These are phyloP conservation scores for Stigmatopora nigra DNA, from an alignment of 2,113 vertebrate species.

Conservation along the genomic window DNA sequence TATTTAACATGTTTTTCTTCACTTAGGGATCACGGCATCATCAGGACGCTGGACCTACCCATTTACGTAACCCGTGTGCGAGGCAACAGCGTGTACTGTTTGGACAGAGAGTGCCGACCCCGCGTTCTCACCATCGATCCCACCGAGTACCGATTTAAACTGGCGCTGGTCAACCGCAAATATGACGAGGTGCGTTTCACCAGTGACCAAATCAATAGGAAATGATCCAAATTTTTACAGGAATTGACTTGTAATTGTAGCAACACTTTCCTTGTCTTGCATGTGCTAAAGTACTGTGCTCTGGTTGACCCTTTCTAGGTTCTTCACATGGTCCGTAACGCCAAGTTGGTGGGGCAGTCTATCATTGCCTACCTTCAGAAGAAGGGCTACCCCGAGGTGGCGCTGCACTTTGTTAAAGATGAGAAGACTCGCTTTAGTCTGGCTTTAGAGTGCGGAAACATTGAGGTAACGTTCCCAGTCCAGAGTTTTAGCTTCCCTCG, in stretches of 20 bases:
- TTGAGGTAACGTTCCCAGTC: conserved; percentile 66
- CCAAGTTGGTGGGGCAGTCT: conserved; percentile 93
- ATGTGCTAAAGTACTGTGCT: background rate
- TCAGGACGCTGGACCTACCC: conserved; percentile 91
- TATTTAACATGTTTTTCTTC: background rate
- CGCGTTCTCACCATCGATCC: conserved; percentile 93
- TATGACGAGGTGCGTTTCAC: conserved; percentile 81
- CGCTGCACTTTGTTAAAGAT: conserved; percentile 93
- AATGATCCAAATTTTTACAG: no score
- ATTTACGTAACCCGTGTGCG: conserved; percentile 93
- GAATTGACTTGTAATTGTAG: no score
- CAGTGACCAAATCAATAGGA: background rate
- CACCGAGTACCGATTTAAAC: conserved; percentile 93
- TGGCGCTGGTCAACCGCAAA: conserved; percentile 92
- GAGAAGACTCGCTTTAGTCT: conserved; percentile 95
- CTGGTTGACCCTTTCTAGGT: conserved; percentile 67
- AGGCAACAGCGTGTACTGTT: conserved; percentile 92
- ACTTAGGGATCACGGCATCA: conserved; percentile 80
- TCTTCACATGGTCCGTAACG: conserved; percentile 94
- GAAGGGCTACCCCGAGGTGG: conserved; percentile 95
- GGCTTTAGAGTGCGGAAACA: conserved; percentile 90
- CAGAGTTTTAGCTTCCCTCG: background rate
- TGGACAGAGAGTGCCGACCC: conserved; percentile 89
- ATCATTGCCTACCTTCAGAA: conserved; percentile 98
- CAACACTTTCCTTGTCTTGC: background rate